Evolutionary conservation across 2,113 vertebrate genomes (phyloP), one percentile per base, ranked within the genome.

Genomic region (Periophthalmus modestus): DNA sequence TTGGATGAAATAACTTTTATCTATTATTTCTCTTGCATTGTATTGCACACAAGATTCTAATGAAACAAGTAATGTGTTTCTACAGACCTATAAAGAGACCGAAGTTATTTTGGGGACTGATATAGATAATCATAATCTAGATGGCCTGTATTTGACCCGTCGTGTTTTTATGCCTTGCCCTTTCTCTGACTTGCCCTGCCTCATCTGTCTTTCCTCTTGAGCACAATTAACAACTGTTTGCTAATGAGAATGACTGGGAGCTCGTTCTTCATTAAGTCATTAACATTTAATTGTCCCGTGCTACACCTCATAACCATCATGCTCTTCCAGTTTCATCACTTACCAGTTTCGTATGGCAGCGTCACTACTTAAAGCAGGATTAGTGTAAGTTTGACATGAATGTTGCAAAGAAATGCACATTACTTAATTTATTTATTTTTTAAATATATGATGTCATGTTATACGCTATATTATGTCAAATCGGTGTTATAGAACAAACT

Each of bases 201-300:
- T 72, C 73, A 68, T 69, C 67, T 70, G 21, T 54, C 68, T 55
- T 73, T 68, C 61, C 70, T 78, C 74, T 74, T 23, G n/a, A 80
- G 28, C 70, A 81, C 75, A 80, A 80, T 85, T 85, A 89, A 87
- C 81, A 89, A 89, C 72, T 78, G 76, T 87, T 88, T 88, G 83
- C 76, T 90, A 87, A 90, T 87, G 87, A 88, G 85, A 89, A 75
- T 2, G 68, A 75, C 79, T 57, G 66, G 77, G 69, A 78, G 66
- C 83, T 84, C 83, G 85, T 89, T 82, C 83, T 84, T 90, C 86
- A 89, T 89, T 79, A 87, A 74, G 82, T 89, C 85, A 84, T 87
- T 88, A 89, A 76, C 86, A 80, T 86, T 90, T 84, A 85, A 91
- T 90, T 87, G 73, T 83, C 85, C 83, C 48, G 68, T 82, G 85